Conservation (phyloP, 2,797 vertebrate species). For the Pogoniulus pusillus region DNA sequence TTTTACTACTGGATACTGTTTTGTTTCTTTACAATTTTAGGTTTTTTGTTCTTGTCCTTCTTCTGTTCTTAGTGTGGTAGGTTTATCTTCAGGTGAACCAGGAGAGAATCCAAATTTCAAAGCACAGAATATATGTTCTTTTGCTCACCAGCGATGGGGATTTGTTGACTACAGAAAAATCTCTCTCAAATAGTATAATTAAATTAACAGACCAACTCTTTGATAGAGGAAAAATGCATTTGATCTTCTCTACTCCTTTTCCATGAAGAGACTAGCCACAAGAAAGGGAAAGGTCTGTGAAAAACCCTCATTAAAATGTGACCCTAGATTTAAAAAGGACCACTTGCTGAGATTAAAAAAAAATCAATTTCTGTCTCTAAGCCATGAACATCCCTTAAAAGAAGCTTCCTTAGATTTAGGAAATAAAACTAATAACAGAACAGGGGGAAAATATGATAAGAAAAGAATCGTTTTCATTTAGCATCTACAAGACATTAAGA, state of each 20-base stretch:
- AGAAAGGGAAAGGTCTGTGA: background rate
- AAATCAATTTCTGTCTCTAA: background rate
- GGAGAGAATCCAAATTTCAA: background rate
- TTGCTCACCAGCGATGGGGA: background rate
- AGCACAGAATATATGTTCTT: background rate
- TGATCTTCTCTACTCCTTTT: background rate
- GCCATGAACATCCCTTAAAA: background rate
- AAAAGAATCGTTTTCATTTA: background rate
- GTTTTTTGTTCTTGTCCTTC: background rate
- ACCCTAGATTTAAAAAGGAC: background rate
- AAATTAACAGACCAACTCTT: rapidly evolving
- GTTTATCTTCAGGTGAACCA: background rate
- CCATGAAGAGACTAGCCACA: background rate
- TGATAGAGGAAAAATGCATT: background rate
- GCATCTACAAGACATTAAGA: background rate
- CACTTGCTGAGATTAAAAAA: background rate
- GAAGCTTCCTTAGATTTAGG: background rate
- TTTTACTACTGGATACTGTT: rapidly evolving
- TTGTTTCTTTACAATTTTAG: background rate
- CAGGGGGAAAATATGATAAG: background rate
- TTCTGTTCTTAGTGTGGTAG: background rate
- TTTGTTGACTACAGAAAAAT: background rate
- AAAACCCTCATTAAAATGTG: background rate
- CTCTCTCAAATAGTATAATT: background rate
- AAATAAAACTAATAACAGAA: background rate